Evolutionary conservation across 2,797 vertebrate species (phyloP).

Genomic region (Anguilla pacifica): DNA sequence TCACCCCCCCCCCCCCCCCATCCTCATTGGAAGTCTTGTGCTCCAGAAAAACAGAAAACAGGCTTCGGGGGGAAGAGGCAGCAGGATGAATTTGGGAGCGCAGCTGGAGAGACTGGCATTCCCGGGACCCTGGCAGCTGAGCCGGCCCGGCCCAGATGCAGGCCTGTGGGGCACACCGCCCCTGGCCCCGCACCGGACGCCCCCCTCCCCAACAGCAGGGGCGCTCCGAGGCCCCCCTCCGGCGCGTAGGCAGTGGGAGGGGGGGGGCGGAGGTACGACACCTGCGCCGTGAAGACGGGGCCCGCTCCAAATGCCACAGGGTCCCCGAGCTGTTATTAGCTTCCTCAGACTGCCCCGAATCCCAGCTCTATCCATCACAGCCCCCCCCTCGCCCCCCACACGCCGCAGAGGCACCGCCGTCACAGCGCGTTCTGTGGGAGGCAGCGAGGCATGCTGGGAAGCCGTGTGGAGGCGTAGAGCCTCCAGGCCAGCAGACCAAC

Average conservation of each 20-base stretch:
- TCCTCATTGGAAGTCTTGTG: not conserved
- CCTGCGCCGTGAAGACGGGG: not conserved
- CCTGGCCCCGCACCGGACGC: conserved; percentile 47
- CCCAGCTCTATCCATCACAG: not conserved
- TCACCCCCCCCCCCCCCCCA: too few relatives aligned
- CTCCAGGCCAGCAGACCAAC: not conserved
- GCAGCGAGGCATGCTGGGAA: conserved; percentile 31
- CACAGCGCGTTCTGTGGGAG: conserved; percentile 46
- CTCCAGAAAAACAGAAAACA: not conserved
- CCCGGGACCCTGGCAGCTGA: conserved; percentile 68
- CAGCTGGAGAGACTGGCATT: conserved; percentile 69
- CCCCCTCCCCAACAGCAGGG: not conserved
- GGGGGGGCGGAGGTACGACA: not conserved
- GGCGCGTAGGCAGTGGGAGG: too few relatives aligned
- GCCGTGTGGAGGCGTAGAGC: conserved; percentile 50
- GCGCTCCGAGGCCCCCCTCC: not conserved
- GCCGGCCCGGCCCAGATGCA: conserved; percentile 72
- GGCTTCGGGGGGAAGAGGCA: not conserved
- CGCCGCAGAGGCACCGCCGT: conserved; percentile 29
- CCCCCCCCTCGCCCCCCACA: conserved; percentile 33
- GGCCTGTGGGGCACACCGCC: conserved; percentile 65
- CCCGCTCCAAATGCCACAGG: not conserved
- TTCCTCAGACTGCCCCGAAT: not conserved
- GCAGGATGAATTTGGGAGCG: conserved; percentile 48
- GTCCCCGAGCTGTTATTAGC: not conserved